Conservation (phyloP, 2,113 vertebrate genomes). For the Nesoenas mayeri region DNA sequence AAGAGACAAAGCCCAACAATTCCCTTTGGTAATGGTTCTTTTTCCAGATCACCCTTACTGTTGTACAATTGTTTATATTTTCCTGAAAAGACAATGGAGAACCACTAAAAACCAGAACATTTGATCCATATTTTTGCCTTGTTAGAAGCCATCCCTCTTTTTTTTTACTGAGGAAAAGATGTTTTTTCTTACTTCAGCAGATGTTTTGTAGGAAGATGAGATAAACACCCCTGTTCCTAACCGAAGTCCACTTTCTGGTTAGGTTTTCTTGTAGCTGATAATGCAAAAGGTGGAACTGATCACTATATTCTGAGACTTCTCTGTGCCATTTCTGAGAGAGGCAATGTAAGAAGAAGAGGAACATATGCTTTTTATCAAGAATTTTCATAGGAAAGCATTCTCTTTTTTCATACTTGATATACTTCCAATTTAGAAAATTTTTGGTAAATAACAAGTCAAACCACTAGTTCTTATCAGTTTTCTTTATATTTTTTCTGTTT, state of each 20-base stretch:
- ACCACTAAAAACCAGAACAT: background rate
- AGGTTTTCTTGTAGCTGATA: background rate
- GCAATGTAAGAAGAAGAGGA: background rate
- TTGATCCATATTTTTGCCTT: background rate
- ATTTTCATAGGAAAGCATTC: background rate
- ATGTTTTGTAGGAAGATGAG: background rate
- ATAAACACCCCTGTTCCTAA: background rate
- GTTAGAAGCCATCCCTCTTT: background rate
- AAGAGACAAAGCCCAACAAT: background rate
- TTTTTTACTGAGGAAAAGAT: background rate
- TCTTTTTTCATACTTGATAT: background rate
- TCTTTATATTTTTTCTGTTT: background rate
- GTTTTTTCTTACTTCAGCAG: background rate
- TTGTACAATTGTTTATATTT: background rate
- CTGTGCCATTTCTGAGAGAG: background rate
- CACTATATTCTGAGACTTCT: background rate
- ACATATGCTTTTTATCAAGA: background rate
- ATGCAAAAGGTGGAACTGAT: background rate
- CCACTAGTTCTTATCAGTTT: background rate
- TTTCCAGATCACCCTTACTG: background rate
- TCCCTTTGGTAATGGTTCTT: background rate
- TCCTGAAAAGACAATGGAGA: background rate
- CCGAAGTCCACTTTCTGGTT: background rate
- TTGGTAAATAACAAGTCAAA: background rate
- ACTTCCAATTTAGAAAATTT: background rate